phyloP scores from a whole-genome alignment of 2,888 invertebrate species.

The Acanthosepion lycidas region DNA sequence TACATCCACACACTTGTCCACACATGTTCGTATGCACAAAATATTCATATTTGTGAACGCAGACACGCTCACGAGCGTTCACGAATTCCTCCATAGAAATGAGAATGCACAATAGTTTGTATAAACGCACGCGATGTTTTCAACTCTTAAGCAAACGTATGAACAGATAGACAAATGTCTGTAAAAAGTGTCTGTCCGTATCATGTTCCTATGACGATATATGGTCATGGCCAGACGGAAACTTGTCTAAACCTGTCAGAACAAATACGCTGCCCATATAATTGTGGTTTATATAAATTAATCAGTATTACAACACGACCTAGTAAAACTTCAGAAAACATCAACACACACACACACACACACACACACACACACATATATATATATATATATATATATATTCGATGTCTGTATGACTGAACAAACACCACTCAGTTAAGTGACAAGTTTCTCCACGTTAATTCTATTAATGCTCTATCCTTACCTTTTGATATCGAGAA shows the following conservation, averaged over 20 bases:
- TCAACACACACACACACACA: too few species aligned
- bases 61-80: not conserved
- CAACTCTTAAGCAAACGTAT: not conserved
- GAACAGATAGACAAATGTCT: not conserved
- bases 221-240: not conserved
- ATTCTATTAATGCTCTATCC: too few species aligned
- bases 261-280: not conserved
- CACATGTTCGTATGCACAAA: not conserved
- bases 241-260: not conserved
- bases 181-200: not conserved
- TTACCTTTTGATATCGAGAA: too few species aligned
- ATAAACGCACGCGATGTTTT: not conserved
- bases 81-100: not conserved
- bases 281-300: not conserved
- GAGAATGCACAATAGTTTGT: not conserved
- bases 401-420: too few species aligned
- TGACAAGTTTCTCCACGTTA: too few species aligned
- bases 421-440: too few species aligned
- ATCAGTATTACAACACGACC: not conserved
- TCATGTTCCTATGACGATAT: conserved; percentile 1
- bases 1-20: not conserved
- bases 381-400: too few species aligned
- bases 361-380: too few species aligned
- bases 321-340: not conserved
- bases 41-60: not conserved